Evolutionary conservation across 2,113 vertebrate genomes (phyloP).

Genomic region (Coregonus clupeaformis): DNA sequence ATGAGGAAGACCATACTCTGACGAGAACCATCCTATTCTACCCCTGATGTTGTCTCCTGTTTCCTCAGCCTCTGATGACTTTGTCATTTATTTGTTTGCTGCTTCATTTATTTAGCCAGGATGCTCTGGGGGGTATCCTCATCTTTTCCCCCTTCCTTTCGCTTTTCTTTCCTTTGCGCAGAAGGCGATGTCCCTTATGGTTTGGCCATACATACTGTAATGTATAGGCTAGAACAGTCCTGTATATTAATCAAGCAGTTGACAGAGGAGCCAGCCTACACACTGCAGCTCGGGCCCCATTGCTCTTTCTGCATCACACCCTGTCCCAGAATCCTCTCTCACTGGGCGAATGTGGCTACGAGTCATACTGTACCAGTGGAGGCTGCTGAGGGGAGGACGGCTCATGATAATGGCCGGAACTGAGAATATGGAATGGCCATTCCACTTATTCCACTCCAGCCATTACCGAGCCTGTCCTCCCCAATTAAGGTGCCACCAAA

Average conservation of each 20-base stretch:
- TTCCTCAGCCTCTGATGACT: slow-evolving; percentile 58
- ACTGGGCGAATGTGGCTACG: too few species aligned
- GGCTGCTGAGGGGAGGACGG: too few species aligned
- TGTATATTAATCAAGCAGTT: slow-evolving; percentile 76
- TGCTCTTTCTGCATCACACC: slow-evolving; percentile 38
- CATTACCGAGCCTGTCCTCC: too few species aligned
- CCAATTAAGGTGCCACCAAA: too few species aligned
- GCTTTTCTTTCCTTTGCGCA: slow-evolving; percentile 38
- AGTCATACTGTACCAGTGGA: too few species aligned
- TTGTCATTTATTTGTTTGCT: slow-evolving; percentile 69
- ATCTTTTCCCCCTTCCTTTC: slow-evolving; percentile 41
- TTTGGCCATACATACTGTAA: slow-evolving; percentile 52
- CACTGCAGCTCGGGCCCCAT: slow-evolving; percentile 36
- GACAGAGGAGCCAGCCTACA: slow-evolving; percentile 62
- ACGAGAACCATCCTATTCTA: slow-evolving; percentile 30
- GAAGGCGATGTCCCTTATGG: slow-evolving; percentile 61
- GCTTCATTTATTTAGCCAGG: slow-evolving; percentile 69
- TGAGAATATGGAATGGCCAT: too few species aligned
- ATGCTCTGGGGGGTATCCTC: slow-evolving; percentile 58
- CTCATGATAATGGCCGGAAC: too few species aligned
- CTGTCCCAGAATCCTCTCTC: slow-evolving; percentile 36
- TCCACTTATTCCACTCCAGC: too few species aligned
- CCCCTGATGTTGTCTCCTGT: slow-evolving; percentile 17
- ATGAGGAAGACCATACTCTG: slow-evolving; percentile 21
- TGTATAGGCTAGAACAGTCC: slow-evolving; percentile 41